phyloP scores from a whole-genome alignment of 53 echinoderm and acorn worm species.

The Antedon mediterranea region DNA sequence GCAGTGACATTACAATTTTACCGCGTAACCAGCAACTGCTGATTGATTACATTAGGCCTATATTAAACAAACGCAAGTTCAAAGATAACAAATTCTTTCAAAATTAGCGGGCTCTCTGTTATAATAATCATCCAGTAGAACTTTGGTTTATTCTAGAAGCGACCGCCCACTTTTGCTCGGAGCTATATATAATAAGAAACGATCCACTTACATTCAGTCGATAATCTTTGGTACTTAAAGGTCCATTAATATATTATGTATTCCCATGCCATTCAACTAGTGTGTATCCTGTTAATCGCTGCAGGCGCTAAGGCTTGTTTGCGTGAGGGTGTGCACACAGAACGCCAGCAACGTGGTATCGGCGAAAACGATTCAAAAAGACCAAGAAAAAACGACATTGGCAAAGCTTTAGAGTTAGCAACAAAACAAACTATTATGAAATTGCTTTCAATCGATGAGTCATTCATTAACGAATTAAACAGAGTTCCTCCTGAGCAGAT shows the following conservation, averaged over 20 bases:
- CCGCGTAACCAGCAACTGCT: too few species aligned
- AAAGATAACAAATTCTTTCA: too few species aligned
- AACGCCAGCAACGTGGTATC: neutral
- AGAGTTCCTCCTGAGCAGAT: neutral
- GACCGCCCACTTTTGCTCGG: too few species aligned
- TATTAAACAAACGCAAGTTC: too few species aligned
- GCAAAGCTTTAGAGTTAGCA: neutral
- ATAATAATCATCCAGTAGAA: too few species aligned
- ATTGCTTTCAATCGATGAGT: neutral
- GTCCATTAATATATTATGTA: neutral
- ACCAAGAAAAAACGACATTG: neutral
- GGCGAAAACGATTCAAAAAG: neutral
- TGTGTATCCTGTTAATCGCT: neutral
- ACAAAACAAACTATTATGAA: neutral
- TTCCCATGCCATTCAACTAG: neutral
- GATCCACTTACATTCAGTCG: neutral
- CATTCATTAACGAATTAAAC: neutral
- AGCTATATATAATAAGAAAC: neutral
- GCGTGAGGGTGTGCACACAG: neutral
- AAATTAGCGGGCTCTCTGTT: too few species aligned
- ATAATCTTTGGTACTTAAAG: neutral
- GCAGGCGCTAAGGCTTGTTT: neutral
- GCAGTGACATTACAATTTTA: too few species aligned
- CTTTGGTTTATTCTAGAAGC: too few species aligned
- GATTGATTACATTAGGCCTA: too few species aligned